A percentile compares a stretch with the other conserved stretches of the same genome.
Conservation (phyloP, 2,888 invertebrate species). For the Xanthia icteritia region DNA sequence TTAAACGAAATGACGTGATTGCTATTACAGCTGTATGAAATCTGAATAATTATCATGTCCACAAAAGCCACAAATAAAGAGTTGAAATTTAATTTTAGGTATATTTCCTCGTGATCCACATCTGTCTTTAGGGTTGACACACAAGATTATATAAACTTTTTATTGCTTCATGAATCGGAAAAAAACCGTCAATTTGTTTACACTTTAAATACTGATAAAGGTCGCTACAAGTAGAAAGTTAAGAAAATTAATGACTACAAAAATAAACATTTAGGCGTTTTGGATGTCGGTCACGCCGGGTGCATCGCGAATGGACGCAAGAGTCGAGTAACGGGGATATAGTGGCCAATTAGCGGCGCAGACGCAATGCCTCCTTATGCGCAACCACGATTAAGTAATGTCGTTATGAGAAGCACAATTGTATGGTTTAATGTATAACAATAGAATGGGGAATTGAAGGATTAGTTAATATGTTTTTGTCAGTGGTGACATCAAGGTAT, state of each 20-base stretch:
- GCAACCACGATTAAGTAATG: slow-evolving; percentile 52
- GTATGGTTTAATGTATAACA: slow-evolving; percentile 31
- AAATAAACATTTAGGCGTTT: slow-evolving; percentile 71
- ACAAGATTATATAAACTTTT: slow-evolving; percentile 10
- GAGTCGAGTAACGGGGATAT: slow-evolving; percentile 71
- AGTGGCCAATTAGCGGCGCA: slow-evolving; percentile 71
- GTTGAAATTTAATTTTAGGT: no score
- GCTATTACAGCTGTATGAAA: no score
- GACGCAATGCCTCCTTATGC: slow-evolving; percentile 28
- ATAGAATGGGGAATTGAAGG: slow-evolving; percentile 31
- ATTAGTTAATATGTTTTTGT: slow-evolving; percentile 35
- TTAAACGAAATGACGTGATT: no score
- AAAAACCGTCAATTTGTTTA: slow-evolving; percentile 33
- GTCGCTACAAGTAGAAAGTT: slow-evolving; percentile 67
- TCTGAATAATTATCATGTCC: no score
- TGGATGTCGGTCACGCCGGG: slow-evolving; percentile 71
- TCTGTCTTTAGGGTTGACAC: neutral
- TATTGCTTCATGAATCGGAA: neutral
- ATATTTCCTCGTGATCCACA: slow-evolving; percentile 9
- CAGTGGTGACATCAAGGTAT: slow-evolving; percentile 14
- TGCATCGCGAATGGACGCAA: slow-evolving; percentile 49
- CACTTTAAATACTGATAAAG: slow-evolving; percentile 49
- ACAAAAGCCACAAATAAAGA: no score
- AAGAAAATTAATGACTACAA: slow-evolving; percentile 70
- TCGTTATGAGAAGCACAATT: slow-evolving; percentile 41